Base-by-base conservation (phyloP, 2,797 vertebrate genomes). In the Oreochromis mossambicus region DNA sequence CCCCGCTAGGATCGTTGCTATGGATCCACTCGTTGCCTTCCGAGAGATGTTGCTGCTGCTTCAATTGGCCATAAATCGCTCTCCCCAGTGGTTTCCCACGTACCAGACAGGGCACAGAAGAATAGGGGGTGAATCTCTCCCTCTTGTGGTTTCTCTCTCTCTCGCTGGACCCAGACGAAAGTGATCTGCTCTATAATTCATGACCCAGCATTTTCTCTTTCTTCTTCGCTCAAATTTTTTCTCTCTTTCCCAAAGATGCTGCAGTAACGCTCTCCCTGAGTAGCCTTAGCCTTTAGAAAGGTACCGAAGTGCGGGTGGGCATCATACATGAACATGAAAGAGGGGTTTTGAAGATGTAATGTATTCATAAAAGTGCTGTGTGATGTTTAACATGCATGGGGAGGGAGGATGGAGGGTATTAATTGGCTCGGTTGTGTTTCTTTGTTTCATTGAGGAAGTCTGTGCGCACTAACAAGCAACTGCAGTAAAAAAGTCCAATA, bases 21-120 rank as follows among this genome's bases (percentile, higher is more conserved):
- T 98, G 98, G 98, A 98, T 98, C 97, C 98, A 96, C 97, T 97
- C 97, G 96, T 93, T 97, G 97, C 97, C 97, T 97, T 98, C 97
- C 96, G 95, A 97, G 97, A 97, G 97, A 98, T 98, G 97, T 98
- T 99, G 98, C 98, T 97, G 97, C 97, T 96, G 97, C 97, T 98
- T 98, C 98, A 98, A 98, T 98, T 98, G 98, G 98, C 97, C 97
- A 98, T 99, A 99, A 99, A 99, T 99, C 97, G 97, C 97, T 97
- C 97, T 99, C 98, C 98, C 98, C 96, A 95, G 98, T 98, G 98
- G 97, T 97, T 98, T 98, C 97, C 97, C 97, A 90, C 91, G 87
- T 93, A 93, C 85, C 97, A 98, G 97, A 97, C 97, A 81, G 96
- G 97, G 96, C 97, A 95, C 95, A 97, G 95, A 97, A 97, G 97